These are phyloP conservation scores for Habroteleia sp. DNA, from an alignment of 2,888 invertebrate species.

Conservation along the genomic window DNA sequence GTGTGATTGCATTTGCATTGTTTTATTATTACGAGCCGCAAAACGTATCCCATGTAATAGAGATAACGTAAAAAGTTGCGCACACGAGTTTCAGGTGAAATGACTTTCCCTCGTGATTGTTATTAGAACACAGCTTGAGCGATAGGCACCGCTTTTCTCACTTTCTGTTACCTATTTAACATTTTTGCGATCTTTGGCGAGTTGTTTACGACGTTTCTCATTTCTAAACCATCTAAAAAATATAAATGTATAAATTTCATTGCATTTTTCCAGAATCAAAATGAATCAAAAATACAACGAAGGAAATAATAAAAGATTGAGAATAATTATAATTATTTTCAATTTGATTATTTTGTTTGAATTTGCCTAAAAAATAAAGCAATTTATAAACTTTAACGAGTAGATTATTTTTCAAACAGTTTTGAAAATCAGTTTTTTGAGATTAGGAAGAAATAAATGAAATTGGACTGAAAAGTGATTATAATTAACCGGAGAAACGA, in stretches of 20 bases:
- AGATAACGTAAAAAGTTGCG: constrained; percentile 51
- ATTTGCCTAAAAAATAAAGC: too few species aligned
- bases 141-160: constrained; percentile 54
- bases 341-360: too few species aligned
- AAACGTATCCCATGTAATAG: constrained; percentile 49
- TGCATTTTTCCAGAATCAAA: too few species aligned
- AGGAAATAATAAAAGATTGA: too few species aligned
- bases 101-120: constrained; percentile 61
- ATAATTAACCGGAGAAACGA: constrained; percentile 41
- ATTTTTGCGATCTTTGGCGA: constrained; percentile 42
- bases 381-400: too few species aligned
- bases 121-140: constrained; percentile 55
- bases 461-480: constrained; percentile 30
- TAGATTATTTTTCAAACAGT: too few species aligned
- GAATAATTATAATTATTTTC: too few species aligned
- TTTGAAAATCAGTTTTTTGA: too few species aligned
- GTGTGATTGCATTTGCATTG: constrained; percentile 46
- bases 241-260: too few species aligned
- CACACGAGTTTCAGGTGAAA: constrained; percentile 56
- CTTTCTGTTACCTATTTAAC: constrained; percentile 56
- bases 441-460: constrained; percentile 24
- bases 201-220: background rate
- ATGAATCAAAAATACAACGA: too few species aligned
- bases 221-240: too few species aligned
- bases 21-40: constrained; percentile 38